Base-by-base conservation (phyloP, 2,113 vertebrate genomes). In the Geothlypis trichas region DNA sequence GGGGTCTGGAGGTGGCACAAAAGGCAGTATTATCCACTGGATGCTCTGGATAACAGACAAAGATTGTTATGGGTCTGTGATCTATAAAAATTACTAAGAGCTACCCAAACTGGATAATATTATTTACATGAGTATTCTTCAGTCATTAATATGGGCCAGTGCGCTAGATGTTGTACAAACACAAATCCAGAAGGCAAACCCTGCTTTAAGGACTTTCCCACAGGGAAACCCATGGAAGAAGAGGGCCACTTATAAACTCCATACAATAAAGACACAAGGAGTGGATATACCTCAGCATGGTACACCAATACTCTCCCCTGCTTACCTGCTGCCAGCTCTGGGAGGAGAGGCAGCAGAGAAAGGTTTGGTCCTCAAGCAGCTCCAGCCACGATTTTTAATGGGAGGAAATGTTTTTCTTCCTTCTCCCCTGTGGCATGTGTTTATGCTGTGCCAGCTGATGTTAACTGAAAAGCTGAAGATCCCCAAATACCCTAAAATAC, bases 371-470 rank as follows among this genome's bases (percentile, higher is more conserved):
- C 35, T 78, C 13, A 23, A 21, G 49, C 1, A 6, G 31, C 23
- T 57, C 35, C 30, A 59, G 39, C 3, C 5, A 4, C 8, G 10
- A 39, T n/a, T 39, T 46, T 9, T 35, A 37, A 61, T 1, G 5
- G 10, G 33, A 61, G 41, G 42, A 90, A 82, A 18, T 27, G 4
- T 44, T 71, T 83, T 82, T n/a, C 62, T 18, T 44, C 33, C 15
- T 28, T 23, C 11, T 74, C 1, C 16, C 3, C 22, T 12, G 7
- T 11, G 5, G 3, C 30, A n/a, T 3, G 3, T 46, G 13, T 42
- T 69, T 68, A 28, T 46, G 7, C 13, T 62, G 21, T 49, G 42
- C 8, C 30, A 52, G 23, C 3, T 11, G 13, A 5, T 13, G 4
- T 39, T 69, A 69, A 55, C 7, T 37, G 18, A 69, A 85, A 65